These are phyloP conservation scores for Enteromius viviparus DNA, from an alignment of 2,797 vertebrate species.

Conservation along the genomic window DNA sequence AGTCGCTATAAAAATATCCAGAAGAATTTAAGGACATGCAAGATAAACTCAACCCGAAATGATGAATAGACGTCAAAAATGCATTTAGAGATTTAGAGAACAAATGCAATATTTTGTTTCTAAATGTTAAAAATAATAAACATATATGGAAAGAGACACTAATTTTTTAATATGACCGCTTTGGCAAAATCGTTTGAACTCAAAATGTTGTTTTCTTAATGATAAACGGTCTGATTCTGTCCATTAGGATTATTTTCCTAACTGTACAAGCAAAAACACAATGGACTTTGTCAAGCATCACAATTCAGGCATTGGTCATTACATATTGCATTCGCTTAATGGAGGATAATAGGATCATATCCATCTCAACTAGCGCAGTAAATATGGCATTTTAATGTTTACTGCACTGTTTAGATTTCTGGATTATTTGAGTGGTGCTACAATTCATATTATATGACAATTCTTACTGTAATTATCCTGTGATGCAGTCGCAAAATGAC, in stretches of 20 bases:
- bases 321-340: slow-evolving; percentile 39
- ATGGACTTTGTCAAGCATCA: slow-evolving; percentile 43
- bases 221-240: slow-evolving; percentile 25
- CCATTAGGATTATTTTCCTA: slow-evolving; percentile 23
- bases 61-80: neutral
- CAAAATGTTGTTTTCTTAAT: neutral
- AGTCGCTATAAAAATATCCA: neutral
- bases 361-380: slow-evolving; percentile 41
- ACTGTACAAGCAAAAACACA: slow-evolving; percentile 33
- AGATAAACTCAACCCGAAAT: slow-evolving; percentile 7
- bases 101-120: neutral
- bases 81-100: neutral
- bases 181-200: slow-evolving; percentile 13
- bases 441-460: slow-evolving; percentile 50
- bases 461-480: slow-evolving; percentile 64
- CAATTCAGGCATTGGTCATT: slow-evolving; percentile 38
- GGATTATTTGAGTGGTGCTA: slow-evolving; percentile 54
- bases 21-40: neutral
- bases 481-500: slow-evolving; percentile 63
- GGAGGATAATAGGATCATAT: slow-evolving; percentile 34
- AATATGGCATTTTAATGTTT: slow-evolving; percentile 51
- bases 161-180: neutral
- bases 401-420: slow-evolving; percentile 46
- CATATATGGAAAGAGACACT: neutral
- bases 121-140: slow-evolving; percentile 16